Conservation (phyloP, 2,113 vertebrate genomes). For the Atrichornis clamosus region DNA sequence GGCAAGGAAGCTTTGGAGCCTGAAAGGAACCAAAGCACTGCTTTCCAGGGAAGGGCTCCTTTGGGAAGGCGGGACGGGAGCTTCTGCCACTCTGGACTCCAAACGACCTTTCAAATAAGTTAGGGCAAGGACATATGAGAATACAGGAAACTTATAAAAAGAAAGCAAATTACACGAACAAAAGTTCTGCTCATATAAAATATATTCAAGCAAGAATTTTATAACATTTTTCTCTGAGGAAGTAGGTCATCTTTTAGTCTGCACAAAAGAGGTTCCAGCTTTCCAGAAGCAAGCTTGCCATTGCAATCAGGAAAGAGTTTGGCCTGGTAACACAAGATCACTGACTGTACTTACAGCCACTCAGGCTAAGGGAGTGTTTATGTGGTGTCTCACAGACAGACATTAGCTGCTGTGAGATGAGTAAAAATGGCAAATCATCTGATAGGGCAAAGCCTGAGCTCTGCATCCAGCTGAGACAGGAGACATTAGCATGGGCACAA, state of each 20-base stretch:
- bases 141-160: not conserved
- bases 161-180: not conserved
- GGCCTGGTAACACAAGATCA: not conserved
- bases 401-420: not conserved
- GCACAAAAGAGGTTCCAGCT: not conserved
- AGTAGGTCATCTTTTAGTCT: not conserved
- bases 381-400: not conserved
- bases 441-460: not conserved
- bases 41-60: not conserved
- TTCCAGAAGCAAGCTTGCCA: not conserved
- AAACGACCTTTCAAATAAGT: conserved; percentile 13
- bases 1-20: not conserved
- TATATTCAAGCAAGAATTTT: not conserved
- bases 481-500: not conserved
- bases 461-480: not conserved
- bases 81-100: not conserved
- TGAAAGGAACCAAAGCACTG: not conserved
- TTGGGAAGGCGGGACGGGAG: not conserved
- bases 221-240: not conserved
- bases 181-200: not conserved
- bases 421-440: not conserved
- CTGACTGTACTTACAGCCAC: not conserved
- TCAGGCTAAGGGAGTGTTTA: not conserved
- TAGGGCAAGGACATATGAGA: not conserved
- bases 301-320: not conserved